Evolutionary conservation across 2,888 invertebrate genomes (phyloP).

Genomic region (Ophioninae sp.): DNA sequence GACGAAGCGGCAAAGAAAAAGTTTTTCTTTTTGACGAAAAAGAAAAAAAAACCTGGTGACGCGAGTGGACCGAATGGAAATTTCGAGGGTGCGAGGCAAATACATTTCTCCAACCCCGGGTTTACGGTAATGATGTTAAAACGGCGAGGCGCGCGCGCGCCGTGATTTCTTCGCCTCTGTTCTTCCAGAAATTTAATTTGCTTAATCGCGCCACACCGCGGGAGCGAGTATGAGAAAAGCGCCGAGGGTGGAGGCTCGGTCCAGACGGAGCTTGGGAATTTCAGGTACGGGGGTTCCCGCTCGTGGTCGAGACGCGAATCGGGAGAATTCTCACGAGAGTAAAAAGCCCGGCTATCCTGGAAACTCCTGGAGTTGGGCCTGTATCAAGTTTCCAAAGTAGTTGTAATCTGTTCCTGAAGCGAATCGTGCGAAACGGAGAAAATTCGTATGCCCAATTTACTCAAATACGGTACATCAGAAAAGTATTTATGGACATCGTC

Average conservation of each 20-base stretch:
- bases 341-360: conserved; percentile 40
- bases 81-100: conserved; percentile 66
- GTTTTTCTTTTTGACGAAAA: conserved; percentile 34
- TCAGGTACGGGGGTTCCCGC: neutral
- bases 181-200: conserved; percentile 77
- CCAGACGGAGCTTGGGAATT: conserved; percentile 47
- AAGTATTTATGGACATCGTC: too few species aligned
- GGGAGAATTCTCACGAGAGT: conserved; percentile 48
- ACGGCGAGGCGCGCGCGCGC: conserved; percentile 55
- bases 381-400: conserved; percentile 71
- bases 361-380: conserved; percentile 37
- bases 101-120: conserved; percentile 53
- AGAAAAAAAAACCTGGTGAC: too few species aligned
- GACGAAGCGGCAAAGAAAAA: conserved; percentile 19
- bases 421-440: conserved; percentile 65
- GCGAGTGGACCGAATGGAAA: conserved; percentile 47
- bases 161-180: conserved; percentile 75
- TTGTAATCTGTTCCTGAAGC: conserved; percentile 65
- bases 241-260: conserved; percentile 39
- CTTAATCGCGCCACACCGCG: conserved; percentile 72
- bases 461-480: too few species aligned
- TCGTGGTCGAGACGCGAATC: conserved; percentile 39
- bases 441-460: conserved; percentile 75
- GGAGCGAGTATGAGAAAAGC: conserved; percentile 55
- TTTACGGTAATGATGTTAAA: conserved; percentile 72